phyloP scores from a whole-genome alignment of 2,113 vertebrate species.

The Mastomys coucha region DNA sequence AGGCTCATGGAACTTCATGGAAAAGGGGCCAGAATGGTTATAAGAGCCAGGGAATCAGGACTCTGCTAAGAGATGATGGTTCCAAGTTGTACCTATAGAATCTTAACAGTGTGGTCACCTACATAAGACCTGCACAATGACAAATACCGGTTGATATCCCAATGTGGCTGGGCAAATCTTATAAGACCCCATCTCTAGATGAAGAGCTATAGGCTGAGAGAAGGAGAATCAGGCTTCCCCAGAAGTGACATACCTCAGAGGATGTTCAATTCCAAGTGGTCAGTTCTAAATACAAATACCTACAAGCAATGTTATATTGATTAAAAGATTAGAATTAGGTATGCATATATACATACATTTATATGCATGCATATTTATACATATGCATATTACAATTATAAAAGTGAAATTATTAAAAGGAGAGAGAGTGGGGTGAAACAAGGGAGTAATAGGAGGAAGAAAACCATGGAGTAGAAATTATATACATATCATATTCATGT shows the following conservation, averaged over 20 bases:
- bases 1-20: not conserved
- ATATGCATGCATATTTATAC: not conserved
- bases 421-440: not conserved
- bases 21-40: not conserved
- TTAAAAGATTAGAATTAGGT: not conserved
- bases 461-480: not conserved
- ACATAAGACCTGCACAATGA: not conserved
- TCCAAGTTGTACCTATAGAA: not conserved
- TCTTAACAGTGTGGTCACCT: not conserved
- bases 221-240: not conserved
- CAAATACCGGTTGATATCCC: not conserved
- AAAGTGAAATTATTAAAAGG: not conserved
- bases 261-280: not conserved
- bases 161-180: not conserved
- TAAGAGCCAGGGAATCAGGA: not conserved
- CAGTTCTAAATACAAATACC: not conserved
- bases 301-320: not conserved
- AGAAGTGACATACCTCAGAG: not conserved
- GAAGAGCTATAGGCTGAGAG: not conserved
- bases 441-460: not conserved
- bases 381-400: not conserved
- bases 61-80: not conserved
- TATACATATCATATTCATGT: rapidly evolving
- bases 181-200: not conserved
- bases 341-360: not conserved